These are phyloP conservation scores for Nyleta sp. DNA, from an alignment of 2,888 invertebrate genomes.

Conservation along the genomic window DNA sequence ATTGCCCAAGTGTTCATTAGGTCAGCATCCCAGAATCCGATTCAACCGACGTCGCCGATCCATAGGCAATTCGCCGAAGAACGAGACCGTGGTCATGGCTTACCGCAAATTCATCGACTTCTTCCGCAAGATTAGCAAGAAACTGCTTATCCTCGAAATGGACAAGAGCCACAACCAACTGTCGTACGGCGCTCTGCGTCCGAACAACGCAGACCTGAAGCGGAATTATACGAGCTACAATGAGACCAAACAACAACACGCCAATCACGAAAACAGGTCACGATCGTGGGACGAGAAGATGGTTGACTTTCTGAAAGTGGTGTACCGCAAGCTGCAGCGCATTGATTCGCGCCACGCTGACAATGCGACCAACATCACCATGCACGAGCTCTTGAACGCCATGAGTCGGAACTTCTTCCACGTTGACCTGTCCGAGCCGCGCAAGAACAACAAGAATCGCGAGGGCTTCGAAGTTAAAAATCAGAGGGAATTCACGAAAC, in stretches of 20 bases:
- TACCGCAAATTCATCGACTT: slow-evolving; percentile 79
- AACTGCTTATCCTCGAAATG: slow-evolving; percentile 77
- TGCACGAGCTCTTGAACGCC: slow-evolving; percentile 80
- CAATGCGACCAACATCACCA: slow-evolving; percentile 77
- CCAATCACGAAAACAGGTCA: slow-evolving; percentile 66
- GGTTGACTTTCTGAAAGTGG: slow-evolving; percentile 79
- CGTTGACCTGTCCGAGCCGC: slow-evolving; percentile 77
- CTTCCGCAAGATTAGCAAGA: slow-evolving; percentile 79
- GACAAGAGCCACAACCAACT: slow-evolving; percentile 73
- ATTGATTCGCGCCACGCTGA: slow-evolving; percentile 77
- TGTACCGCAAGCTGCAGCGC: slow-evolving; percentile 78
- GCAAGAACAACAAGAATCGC: slow-evolving; percentile 71
- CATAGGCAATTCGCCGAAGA: slow-evolving; percentile 74
- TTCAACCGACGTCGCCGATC: slow-evolving; percentile 90
- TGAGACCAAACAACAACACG: slow-evolving; percentile 50
- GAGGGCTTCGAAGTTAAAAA: slow-evolving; percentile 75
- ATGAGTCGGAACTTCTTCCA: slow-evolving; percentile 81
- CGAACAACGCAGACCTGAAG: slow-evolving; percentile 22
- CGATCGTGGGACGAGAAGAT: slow-evolving; percentile 78
- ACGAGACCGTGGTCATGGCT: slow-evolving; percentile 68
- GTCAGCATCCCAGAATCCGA: slow-evolving; percentile 93
- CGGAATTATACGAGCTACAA: slow-evolving; percentile 55
- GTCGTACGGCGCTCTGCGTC: slow-evolving; percentile 63
- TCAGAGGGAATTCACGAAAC: slow-evolving; percentile 77
- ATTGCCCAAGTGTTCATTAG: slow-evolving; percentile 92